These are phyloP conservation scores for Hypomecis atomaria DNA, from an alignment of 2,888 invertebrate genomes.

Conservation along the genomic window DNA sequence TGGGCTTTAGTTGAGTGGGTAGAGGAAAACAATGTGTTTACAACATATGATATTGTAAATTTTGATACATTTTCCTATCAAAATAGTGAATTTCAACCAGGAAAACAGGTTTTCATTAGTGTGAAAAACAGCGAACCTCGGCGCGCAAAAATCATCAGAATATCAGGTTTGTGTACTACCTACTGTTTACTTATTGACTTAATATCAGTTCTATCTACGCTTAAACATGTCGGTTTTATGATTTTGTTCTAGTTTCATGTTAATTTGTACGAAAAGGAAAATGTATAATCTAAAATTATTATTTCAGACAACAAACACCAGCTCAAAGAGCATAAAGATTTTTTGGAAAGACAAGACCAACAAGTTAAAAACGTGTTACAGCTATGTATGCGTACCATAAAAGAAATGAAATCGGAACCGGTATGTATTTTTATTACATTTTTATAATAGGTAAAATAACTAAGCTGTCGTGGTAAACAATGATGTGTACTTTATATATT, in stretches of 20 bases:
- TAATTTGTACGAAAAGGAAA: too few relatives aligned
- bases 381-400: conserved; percentile 63
- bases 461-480: too few relatives aligned
- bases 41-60: conserved; percentile 62
- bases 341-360: conserved; percentile 60
- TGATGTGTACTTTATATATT: neutral
- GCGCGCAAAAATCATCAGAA: conserved; percentile 59
- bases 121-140: conserved; percentile 49
- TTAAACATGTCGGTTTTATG: too few relatives aligned
- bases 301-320: conserved; percentile 58
- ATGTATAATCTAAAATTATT: too few relatives aligned
- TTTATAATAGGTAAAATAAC: neutral
- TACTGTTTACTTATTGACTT: too few relatives aligned
- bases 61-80: conserved; percentile 48
- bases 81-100: conserved; percentile 54
- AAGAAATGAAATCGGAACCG: conserved; percentile 60
- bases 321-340: conserved; percentile 57
- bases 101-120: conserved; percentile 55
- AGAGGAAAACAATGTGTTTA: conserved; percentile 57
- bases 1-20: conserved; percentile 73
- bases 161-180: too few relatives aligned
- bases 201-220: too few relatives aligned
- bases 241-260: too few relatives aligned
- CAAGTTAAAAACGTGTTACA: conserved; percentile 63
- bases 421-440: conserved; percentile 42